Evolutionary conservation across 2,113 vertebrate genomes (phyloP), one percentile per base, ranked within the genome.

Genomic region (Microtus oregoni): DNA sequence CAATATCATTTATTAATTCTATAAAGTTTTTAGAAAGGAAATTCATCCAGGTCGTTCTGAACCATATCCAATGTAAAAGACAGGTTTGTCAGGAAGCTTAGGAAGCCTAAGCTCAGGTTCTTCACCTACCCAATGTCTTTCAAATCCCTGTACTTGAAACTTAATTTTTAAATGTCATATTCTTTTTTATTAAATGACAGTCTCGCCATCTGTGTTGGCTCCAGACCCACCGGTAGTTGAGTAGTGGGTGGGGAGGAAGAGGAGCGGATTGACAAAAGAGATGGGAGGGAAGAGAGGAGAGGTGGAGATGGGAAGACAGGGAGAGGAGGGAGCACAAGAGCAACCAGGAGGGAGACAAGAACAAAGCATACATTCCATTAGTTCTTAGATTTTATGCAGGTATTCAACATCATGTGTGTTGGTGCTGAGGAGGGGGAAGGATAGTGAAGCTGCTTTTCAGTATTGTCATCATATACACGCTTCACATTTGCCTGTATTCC

Each of bases 261-360:
- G 41, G 11, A 20, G 55, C 17, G 5, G 30, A 68, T 4, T 32
- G 50, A 17, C 2, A n/a, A 22, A 10, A 13, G 17, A 38, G 86
- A 47, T 5, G 28, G 7, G 61, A 47, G 7, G 20, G 47, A 14
- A 20, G 14, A 41, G 41, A 41, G 35, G 22, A 52, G 35, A 6
- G 52, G 44, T 75, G 52, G 58, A 26, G 55, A 15, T 11, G 19
- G 13, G 38, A 20, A 26, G 26, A 7, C 6, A 2, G 14, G 32
- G 20, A 63, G n/a, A 28, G 32, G 41, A 26, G 13, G 32, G 77
- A 52, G 47, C 10, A 35, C 20, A 61, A 38, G 50, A 11, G 17
- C 32, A 9, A n/a, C 22, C 15, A 8, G 13, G 15, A 70, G 6
- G 0, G 5, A 35, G 41, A 22, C 15, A 70, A 44, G 41, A 77